Evolutionary conservation across 2,797 vertebrate genomes (phyloP), one percentile per base, ranked within the genome.

Genomic region (Acanthurus tractus): DNA sequence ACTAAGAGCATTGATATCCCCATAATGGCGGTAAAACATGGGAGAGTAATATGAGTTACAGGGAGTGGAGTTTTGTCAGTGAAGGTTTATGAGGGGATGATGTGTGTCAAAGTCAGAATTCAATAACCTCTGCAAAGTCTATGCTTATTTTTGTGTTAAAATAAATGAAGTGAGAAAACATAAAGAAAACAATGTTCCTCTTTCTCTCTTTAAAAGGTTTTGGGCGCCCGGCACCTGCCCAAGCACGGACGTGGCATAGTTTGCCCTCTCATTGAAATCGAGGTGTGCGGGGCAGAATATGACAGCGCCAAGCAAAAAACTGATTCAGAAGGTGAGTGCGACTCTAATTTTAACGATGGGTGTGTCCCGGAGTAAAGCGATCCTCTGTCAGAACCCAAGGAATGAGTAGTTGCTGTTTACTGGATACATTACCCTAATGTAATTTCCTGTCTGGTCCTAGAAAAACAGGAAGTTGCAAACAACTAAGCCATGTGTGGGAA

Each of bases 191-290:
- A 2, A 10, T 12, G 11, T 40, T 12, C 38, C 11, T 40, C 20
- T 38, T 46, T 20, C 17, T 66, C 11, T 65, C 13, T 25, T 14
- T 44, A 49, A 4, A 87, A 99, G 98, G 96, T 99, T 52, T 86
- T 99, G 86, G 98, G 98, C 0, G 97, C 98, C 1, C 95, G 98
- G 7, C 98, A 99, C 82, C 94, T 99, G 73, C 98, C 98, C 1
- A 99, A 99, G 86, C 98, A 99, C 0, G 98, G 98, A 3, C 95
- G 98, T 8, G 98, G 98, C 67, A 99, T 99, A 0, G 98, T 99
- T 78, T 98, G 97, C 76, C 98, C 98, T 1, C 96, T 99, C 0
- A 97, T 99, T 55, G 98, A 99, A 93, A 96, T 99, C 1, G 98
- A 99, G 83, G 96, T 99, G 83, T 98, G 97, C 0, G 98, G 98